Evolutionary conservation across 2,888 invertebrate genomes (phyloP).

Genomic region (Muschampia plurimacula): DNA sequence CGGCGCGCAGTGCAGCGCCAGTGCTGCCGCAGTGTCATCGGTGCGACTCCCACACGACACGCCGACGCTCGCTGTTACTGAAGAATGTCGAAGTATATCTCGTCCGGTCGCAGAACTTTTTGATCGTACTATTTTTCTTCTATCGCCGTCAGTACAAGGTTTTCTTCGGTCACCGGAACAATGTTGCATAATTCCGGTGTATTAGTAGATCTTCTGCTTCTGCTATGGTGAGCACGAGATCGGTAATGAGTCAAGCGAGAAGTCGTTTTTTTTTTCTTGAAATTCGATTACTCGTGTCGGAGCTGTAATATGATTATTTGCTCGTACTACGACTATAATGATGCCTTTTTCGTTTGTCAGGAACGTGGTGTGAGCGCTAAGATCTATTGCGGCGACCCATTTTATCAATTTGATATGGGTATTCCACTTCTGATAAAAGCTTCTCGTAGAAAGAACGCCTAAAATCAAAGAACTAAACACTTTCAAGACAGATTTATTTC

Average conservation of each 20-base stretch:
- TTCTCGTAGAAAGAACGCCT: too few relatives aligned
- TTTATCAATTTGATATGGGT: background rate
- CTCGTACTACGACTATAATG: slow-evolving; percentile 1
- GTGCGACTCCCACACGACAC: background rate
- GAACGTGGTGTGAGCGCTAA: background rate
- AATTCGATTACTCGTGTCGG: background rate
- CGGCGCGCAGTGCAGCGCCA: background rate
- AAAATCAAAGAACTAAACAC: too few relatives aligned
- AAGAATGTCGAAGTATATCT: background rate
- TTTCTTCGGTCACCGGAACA: slow-evolving; percentile 6
- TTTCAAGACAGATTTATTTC: too few relatives aligned
- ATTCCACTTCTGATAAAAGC: slow-evolving; percentile 2
- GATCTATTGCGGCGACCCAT: slow-evolving; percentile 18
- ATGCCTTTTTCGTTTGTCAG: slow-evolving; percentile 1
- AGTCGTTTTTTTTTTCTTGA: slow-evolving; percentile 1
- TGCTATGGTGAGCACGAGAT: slow-evolving; percentile 7
- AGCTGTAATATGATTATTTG: slow-evolving; percentile 10
- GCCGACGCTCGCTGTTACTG: slow-evolving; percentile 1
- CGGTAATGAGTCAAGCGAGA: background rate
- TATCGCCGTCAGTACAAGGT: slow-evolving; percentile 13
- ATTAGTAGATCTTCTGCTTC: background rate
- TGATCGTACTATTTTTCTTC: slow-evolving; percentile 13
- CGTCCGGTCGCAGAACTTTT: slow-evolving; percentile 20
- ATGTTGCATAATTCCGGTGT: background rate
- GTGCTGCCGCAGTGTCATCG: background rate